A percentile compares a stretch with the other conserved stretches of the same genome.
phyloP scores from a whole-genome alignment of 1,140 invertebrate genomes.

The Psilanteris sp. region DNA sequence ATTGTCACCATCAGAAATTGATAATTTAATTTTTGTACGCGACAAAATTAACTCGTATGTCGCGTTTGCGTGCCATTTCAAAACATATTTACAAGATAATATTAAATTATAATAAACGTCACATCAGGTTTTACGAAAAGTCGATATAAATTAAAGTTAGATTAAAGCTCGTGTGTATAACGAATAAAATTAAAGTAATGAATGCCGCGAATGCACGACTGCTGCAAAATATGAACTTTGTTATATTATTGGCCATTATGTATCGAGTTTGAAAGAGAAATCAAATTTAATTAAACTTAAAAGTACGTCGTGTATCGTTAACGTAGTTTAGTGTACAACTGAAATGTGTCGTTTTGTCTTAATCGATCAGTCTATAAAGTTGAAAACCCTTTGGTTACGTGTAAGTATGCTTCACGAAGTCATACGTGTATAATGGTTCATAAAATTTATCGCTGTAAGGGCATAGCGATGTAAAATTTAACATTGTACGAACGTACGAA shows the following conservation, averaged over 20 bases:
- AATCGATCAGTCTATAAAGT: conserved; percentile 41
- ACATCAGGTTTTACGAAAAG: too few relatives aligned
- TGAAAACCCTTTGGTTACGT: conserved; percentile 19
- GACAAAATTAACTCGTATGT: too few relatives aligned
- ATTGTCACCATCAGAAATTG: too few relatives aligned
- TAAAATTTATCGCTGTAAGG: conserved; percentile 34
- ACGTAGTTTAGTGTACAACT: conserved; percentile 18
- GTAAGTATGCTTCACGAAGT: conserved; percentile 25
- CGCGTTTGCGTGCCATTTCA: too few relatives aligned
- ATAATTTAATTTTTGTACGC: too few relatives aligned
- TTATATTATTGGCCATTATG: conserved; percentile 31
- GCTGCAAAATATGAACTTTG: conserved; percentile 18
- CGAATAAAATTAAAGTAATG: conserved; percentile 11
- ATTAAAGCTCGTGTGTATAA: too few relatives aligned
- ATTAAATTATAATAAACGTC: too few relatives aligned
- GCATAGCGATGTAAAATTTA: too few relatives aligned
- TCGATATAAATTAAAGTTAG: too few relatives aligned
- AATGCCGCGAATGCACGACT: conserved; percentile 19
- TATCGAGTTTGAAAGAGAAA: conserved; percentile 21
- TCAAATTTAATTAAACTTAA: conserved; percentile 46
- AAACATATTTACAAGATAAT: too few relatives aligned
- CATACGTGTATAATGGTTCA: conserved; percentile 35
- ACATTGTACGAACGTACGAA: too few relatives aligned
- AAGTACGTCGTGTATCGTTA: conserved; percentile 25
- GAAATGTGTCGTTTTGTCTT: conserved; percentile 32